Percentiles rank a stretch among this genome's conserved stretches.
Conservation (phyloP, 2,888 invertebrate species). For the Parnassius apollo region DNA sequence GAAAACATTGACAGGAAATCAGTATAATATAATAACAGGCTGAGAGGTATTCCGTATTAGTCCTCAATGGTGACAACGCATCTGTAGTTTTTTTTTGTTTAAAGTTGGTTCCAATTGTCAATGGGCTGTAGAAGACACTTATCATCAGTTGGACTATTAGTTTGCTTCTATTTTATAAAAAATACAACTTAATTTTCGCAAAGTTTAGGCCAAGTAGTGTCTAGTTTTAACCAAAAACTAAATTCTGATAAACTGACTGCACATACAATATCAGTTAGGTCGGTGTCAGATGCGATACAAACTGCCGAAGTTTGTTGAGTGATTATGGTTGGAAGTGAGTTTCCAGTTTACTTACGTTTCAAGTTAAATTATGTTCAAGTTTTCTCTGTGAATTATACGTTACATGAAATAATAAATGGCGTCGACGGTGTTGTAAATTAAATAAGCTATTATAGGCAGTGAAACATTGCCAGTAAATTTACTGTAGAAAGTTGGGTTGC, state of each 20-base stretch:
- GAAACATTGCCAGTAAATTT: no score
- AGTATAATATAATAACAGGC: no score
- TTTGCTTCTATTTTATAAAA: no score
- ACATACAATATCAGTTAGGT: neutral
- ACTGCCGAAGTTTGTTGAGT: slow-evolving; percentile 5
- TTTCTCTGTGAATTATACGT: slow-evolving; percentile 1
- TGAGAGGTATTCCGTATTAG: no score
- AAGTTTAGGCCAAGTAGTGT: neutral
- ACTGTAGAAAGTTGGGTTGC: no score
- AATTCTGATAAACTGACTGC: neutral
- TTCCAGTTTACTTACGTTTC: slow-evolving; percentile 15
- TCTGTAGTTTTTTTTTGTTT: no score
- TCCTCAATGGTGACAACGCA: no score
- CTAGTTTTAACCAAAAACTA: neutral
- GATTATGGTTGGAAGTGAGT: slow-evolving; percentile 15
- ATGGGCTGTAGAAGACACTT: no score
- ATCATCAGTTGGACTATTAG: no score
- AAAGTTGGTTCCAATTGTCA: no score
- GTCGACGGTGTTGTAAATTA: neutral
- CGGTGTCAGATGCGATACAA: slow-evolving; percentile 1
- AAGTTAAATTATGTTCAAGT: slow-evolving; percentile 18
- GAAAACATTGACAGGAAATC: no score
- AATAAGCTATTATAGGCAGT: neutral
- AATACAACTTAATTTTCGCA: no score
- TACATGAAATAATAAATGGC: slow-evolving; percentile 4